phyloP scores from a whole-genome alignment of 2,888 invertebrate species.

The Spialia ferax region DNA sequence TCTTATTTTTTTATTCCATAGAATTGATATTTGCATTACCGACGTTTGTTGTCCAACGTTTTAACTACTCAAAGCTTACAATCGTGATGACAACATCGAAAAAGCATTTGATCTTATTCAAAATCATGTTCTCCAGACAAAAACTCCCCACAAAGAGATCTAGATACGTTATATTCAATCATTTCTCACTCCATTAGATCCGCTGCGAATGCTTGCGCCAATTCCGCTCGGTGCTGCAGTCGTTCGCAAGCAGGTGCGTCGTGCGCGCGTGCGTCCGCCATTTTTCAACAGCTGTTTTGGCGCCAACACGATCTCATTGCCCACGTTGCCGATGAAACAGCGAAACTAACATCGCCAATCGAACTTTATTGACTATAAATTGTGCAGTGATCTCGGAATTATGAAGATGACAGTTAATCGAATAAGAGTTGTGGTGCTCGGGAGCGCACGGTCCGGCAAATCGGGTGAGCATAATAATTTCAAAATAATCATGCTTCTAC shows the following conservation, averaged over 20 bases:
- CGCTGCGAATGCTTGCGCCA: constrained; percentile 69
- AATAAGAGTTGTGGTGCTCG: constrained; percentile 92
- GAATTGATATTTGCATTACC: too few relatives aligned
- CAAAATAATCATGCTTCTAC: constrained; percentile 47
- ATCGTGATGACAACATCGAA: neutral
- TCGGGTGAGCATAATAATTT: constrained; percentile 87
- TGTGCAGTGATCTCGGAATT: constrained; percentile 61
- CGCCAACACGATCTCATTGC: constrained; percentile 64
- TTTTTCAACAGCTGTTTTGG: constrained; percentile 72
- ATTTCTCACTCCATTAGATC: constrained; percentile 61
- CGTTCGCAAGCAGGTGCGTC: constrained; percentile 81
- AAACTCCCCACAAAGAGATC: constrained; percentile 41
- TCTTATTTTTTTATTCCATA: too few relatives aligned
- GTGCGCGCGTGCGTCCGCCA: constrained; percentile 78
- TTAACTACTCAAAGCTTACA: neutral
- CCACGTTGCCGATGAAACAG: constrained; percentile 48
- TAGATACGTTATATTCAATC: constrained; percentile 45
- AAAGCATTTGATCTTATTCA: constrained; percentile 9
- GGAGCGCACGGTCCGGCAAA: constrained; percentile 91
- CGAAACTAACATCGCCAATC: constrained; percentile 9
- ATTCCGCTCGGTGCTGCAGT: constrained; percentile 74
- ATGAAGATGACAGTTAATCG: constrained; percentile 92
- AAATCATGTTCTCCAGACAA: neutral
- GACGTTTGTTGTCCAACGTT: neutral
- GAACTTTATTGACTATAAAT: constrained; percentile 30